Evolutionary conservation across 2,888 invertebrate genomes (phyloP).

Genomic region (Ypsolopha sequella): DNA sequence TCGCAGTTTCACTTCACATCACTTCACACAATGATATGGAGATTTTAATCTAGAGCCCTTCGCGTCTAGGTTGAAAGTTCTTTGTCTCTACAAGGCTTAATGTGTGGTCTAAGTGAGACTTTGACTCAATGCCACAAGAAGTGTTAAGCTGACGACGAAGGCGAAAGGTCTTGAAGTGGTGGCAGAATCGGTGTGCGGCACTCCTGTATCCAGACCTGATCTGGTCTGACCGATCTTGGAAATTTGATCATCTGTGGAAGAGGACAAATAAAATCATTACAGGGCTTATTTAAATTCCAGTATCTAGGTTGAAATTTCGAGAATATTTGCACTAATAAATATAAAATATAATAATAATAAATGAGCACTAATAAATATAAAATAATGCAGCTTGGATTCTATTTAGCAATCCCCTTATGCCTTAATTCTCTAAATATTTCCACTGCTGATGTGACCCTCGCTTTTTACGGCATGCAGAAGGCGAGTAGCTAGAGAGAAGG

Average conservation of each 20-base stretch:
- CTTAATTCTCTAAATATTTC: too few species aligned
- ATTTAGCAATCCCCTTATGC: too few species aligned
- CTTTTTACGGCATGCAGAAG: too few species aligned
- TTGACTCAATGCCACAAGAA: background rate
- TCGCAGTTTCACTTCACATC: background rate
- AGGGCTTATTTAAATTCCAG: too few species aligned
- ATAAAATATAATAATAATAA: too few species aligned
- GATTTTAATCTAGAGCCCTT: background rate
- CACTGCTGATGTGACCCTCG: too few species aligned
- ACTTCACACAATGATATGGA: background rate
- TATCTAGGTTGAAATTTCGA: too few species aligned
- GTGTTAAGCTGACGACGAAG: background rate
- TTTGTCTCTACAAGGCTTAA: background rate
- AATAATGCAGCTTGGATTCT: too few species aligned
- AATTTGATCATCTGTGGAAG: background rate
- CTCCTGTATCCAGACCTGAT: constrained; percentile 22
- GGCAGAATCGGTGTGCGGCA: constrained; percentile 33
- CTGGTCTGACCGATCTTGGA: background rate
- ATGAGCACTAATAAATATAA: too few species aligned
- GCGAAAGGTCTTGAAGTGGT: background rate
- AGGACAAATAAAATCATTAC: background rate
- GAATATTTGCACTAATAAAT: too few species aligned
- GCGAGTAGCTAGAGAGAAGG: too few species aligned
- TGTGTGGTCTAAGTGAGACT: constrained; percentile 24
- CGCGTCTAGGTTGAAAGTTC: background rate